Evolutionary conservation across 2,888 invertebrate genomes (phyloP).

Genomic region (Psococerastis gibbosa): DNA sequence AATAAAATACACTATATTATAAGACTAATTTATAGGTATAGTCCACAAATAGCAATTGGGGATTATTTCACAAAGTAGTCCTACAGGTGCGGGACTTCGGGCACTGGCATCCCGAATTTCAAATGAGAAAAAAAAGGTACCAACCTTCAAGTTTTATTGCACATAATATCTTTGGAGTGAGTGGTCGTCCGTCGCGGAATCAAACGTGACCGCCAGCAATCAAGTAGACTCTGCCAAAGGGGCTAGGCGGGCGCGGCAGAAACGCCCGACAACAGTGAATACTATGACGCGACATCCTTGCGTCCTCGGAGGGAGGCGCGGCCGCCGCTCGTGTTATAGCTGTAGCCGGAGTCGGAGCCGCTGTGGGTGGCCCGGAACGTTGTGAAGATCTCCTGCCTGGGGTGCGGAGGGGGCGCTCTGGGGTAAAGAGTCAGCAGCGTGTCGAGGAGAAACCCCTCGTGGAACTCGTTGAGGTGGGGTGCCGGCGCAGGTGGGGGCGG

Average conservation of each 20-base stretch:
- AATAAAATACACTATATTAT: no score
- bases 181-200: no score
- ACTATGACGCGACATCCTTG: conserved; percentile 16
- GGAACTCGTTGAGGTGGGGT: conserved; percentile 40
- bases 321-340: conserved; percentile 55
- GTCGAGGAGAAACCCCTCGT: conserved; percentile 61
- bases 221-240: background rate
- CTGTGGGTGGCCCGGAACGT: conserved; percentile 32
- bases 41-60: no score
- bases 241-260: conserved; percentile 4
- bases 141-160: no score
- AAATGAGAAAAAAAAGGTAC: no score
- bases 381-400: conserved; percentile 21
- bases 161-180: no score
- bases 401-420: conserved; percentile 17
- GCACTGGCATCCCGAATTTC: no score
- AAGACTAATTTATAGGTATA: no score
- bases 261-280: conserved; percentile 6
- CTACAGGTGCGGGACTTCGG: no score
- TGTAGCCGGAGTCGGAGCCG: conserved; percentile 74
- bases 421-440: conserved; percentile 51
- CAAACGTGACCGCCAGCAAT: no score
- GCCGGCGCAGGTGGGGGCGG: conserved; percentile 11
- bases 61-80: no score
- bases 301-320: conserved; percentile 30